Evolutionary conservation across 2,888 invertebrate genomes (phyloP).

Genomic region (Synanthedon tipuliformis): DNA sequence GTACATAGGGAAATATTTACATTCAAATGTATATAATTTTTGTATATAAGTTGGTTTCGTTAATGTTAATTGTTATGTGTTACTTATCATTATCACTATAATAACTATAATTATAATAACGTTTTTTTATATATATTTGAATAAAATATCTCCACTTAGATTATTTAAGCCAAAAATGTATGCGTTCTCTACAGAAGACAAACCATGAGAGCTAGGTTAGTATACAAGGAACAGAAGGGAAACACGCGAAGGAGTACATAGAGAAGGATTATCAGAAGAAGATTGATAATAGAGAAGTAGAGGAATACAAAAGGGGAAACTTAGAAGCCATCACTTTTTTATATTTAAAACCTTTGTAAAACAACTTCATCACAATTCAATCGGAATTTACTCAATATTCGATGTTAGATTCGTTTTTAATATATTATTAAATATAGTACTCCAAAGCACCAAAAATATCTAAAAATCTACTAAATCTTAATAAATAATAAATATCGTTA

Average conservation of each 20-base stretch:
- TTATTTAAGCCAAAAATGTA: slow-evolving; percentile 34
- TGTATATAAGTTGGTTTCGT: slow-evolving; percentile 62
- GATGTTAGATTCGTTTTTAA: slow-evolving; percentile 50
- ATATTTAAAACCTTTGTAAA: slow-evolving; percentile 15
- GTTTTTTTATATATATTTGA: slow-evolving; percentile 63
- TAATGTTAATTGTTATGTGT: slow-evolving; percentile 23
- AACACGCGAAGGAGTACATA: slow-evolving; percentile 38
- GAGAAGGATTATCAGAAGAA: slow-evolving; percentile 17
- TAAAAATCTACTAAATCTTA: slow-evolving; percentile 46
- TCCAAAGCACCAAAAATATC: slow-evolving; percentile 59
- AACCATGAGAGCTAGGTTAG: slow-evolving; percentile 30
- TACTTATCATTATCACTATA: slow-evolving; percentile 36
- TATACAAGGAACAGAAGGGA: slow-evolving; percentile 25
- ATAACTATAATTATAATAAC: slow-evolving; percentile 53
- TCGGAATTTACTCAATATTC: slow-evolving; percentile 38
- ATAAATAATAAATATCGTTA: slow-evolving; percentile 30
- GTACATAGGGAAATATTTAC: slow-evolving; percentile 64
- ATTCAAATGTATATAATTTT: slow-evolving; percentile 51
- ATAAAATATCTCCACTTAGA: slow-evolving; percentile 58
- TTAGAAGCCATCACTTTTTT: slow-evolving; percentile 3
- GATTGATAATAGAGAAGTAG: slow-evolving; percentile 8
- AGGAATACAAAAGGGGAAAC: neutral
- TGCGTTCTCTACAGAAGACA: slow-evolving; percentile 34
- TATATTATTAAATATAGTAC: slow-evolving; percentile 37
- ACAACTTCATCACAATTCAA: slow-evolving; percentile 21